Conservation (phyloP, 2,113 vertebrate species). For the Prolemur simus region DNA sequence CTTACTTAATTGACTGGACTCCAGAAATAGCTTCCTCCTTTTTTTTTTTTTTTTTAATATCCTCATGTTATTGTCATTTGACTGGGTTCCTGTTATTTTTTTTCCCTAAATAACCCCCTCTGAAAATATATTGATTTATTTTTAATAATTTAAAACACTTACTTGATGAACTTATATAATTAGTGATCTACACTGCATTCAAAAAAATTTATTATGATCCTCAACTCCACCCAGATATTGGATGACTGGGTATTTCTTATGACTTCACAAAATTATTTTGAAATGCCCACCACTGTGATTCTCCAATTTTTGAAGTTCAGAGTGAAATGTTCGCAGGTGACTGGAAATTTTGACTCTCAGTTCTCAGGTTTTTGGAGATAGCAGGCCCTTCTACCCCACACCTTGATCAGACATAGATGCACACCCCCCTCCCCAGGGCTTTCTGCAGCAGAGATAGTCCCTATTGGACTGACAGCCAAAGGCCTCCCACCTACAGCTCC, state of each 20-base stretch:
- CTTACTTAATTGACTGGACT: background rate
- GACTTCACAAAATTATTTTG: background rate
- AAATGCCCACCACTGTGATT: background rate
- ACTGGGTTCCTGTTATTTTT: background rate
- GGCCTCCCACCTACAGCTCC: background rate
- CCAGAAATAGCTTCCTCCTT: background rate
- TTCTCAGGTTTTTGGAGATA: background rate
- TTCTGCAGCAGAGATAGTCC: background rate
- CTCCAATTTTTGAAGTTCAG: background rate
- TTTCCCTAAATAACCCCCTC: background rate
- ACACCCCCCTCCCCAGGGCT: background rate
- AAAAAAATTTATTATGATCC: background rate
- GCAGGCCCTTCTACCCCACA: too few relatives aligned
- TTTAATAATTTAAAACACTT: background rate
- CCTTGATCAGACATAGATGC: background rate
- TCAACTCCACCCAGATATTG: background rate
- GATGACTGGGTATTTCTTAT: background rate
- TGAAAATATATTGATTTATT: slow-evolving; percentile 6
- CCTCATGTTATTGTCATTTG: background rate
- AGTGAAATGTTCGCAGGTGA: background rate
- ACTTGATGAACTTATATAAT: background rate
- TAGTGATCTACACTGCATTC: background rate
- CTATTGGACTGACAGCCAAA: background rate
- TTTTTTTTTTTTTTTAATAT: background rate
- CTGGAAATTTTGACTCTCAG: background rate